These are phyloP conservation scores for Porites lutea DNA, from an alignment of 64 coral and sea anemone genomes.

Conservation along the genomic window DNA sequence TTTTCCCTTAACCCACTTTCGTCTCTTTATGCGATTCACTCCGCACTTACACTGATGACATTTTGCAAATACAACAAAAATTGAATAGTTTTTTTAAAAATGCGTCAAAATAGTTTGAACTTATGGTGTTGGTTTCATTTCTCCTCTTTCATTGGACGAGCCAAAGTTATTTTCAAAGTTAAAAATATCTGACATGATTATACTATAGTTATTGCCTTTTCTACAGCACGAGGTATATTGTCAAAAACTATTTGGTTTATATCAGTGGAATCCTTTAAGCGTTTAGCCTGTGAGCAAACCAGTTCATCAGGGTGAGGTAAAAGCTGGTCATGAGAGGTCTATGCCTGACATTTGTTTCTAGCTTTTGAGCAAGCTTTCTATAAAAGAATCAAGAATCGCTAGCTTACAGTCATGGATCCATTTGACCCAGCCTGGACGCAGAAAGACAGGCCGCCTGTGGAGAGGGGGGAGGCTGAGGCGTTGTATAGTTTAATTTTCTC, in stretches of 20 bases:
- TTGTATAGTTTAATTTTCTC: neutral
- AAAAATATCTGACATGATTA: conserved; percentile 16
- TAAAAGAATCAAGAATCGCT: neutral
- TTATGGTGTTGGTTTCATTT: conserved; percentile 18
- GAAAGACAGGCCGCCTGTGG: neutral
- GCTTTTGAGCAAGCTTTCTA: neutral
- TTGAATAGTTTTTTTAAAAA: neutral
- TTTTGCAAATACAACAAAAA: conserved; percentile 11
- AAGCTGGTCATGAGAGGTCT: neutral
- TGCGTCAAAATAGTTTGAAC: conserved; percentile 5
- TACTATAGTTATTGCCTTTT: conserved; percentile 2
- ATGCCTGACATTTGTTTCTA: neutral
- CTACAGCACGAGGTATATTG: too few relatives aligned
- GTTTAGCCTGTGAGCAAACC: neutral
- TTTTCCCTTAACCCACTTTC: conserved; percentile 5
- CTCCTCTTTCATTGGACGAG: conserved; percentile 5
- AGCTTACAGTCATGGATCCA: neutral
- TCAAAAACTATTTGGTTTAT: too few relatives aligned
- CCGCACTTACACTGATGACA: conserved; percentile 11
- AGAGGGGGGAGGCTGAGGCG: neutral
- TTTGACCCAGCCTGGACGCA: neutral
- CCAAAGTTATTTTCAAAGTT: conserved; percentile 19
- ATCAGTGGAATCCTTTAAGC: neutral
- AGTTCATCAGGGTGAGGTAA: neutral
- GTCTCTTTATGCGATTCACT: conserved; percentile 13